Evolutionary conservation across 2,113 vertebrate genomes (phyloP).

Genomic region (Ophiodon elongatus): DNA sequence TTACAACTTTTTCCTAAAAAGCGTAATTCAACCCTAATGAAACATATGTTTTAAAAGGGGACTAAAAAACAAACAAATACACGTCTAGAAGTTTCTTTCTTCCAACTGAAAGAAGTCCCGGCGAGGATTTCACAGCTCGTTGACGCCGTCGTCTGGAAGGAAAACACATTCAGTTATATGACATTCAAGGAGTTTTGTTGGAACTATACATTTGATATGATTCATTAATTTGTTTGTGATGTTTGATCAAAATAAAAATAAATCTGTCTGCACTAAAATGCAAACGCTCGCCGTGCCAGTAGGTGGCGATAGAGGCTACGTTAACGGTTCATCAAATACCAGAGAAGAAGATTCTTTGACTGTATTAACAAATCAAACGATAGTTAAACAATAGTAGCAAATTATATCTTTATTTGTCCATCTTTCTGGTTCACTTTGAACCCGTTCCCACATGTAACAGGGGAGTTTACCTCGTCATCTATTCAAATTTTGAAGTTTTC

Average conservation of each 20-base stretch:
- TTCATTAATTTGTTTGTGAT: background rate
- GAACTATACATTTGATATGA: background rate
- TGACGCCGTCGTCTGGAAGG: conserved; percentile 65
- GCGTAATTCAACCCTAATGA: background rate
- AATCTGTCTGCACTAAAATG: too few relatives aligned
- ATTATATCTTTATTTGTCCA: too few relatives aligned
- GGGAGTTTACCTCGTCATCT: too few relatives aligned
- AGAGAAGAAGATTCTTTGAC: too few relatives aligned
- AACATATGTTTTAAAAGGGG: background rate
- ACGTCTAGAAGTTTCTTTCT: conserved; percentile 31
- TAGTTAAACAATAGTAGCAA: too few relatives aligned
- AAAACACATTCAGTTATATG: background rate
- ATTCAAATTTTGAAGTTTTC: too few relatives aligned
- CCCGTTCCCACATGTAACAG: too few relatives aligned
- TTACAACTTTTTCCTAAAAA: background rate
- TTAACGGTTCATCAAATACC: too few relatives aligned
- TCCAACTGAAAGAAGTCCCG: background rate
- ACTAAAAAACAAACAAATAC: conserved; percentile 22
- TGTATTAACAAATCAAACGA: too few relatives aligned
- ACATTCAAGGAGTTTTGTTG: background rate
- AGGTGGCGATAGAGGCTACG: too few relatives aligned
- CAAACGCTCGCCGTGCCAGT: too few relatives aligned
- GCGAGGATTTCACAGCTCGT: conserved; percentile 48
- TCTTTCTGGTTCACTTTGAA: too few relatives aligned
- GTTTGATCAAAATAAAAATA: background rate